Percentiles rank a stretch among this genome's conserved stretches.
phyloP scores from a whole-genome alignment of 2,797 vertebrate species.

The Anabas testudineus region DNA sequence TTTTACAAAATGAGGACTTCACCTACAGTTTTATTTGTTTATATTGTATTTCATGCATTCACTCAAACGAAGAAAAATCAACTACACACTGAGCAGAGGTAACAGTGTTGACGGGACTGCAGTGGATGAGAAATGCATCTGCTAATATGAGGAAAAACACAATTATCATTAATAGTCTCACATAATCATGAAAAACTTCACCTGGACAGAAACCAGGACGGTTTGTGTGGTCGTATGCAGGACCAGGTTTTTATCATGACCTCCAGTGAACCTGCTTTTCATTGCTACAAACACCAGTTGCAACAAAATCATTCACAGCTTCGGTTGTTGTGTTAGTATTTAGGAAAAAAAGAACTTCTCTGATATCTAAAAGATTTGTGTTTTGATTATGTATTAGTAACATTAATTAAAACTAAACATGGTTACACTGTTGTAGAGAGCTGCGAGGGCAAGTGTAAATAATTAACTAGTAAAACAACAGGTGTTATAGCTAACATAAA shows the following conservation, averaged over 20 bases:
- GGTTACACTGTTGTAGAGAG: constrained; percentile 15
- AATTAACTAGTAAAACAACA: constrained; percentile 20
- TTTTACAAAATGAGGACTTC: too few relatives aligned
- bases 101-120: too few relatives aligned
- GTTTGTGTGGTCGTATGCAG: constrained; percentile 5
- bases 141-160: not conserved
- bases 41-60: not conserved
- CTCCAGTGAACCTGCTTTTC: constrained; percentile 46
- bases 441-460: not conserved
- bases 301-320: constrained; percentile 8
- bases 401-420: constrained; percentile 23
- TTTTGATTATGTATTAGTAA: not conserved
- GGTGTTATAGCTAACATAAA: not conserved
- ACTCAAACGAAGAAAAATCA: not conserved
- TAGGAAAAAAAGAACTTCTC: not conserved
- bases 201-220: not conserved
- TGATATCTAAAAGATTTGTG: not conserved
- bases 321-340: not conserved
- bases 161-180: not conserved
- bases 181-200: too few relatives aligned
- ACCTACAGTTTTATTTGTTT: too few relatives aligned
- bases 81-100: too few relatives aligned
- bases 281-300: constrained; percentile 22
- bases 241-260: constrained; percentile 51
- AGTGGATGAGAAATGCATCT: not conserved